Evolutionary conservation across 1,140 invertebrate genomes (phyloP).

Genomic region (Lepidotrigona ventralis): DNA sequence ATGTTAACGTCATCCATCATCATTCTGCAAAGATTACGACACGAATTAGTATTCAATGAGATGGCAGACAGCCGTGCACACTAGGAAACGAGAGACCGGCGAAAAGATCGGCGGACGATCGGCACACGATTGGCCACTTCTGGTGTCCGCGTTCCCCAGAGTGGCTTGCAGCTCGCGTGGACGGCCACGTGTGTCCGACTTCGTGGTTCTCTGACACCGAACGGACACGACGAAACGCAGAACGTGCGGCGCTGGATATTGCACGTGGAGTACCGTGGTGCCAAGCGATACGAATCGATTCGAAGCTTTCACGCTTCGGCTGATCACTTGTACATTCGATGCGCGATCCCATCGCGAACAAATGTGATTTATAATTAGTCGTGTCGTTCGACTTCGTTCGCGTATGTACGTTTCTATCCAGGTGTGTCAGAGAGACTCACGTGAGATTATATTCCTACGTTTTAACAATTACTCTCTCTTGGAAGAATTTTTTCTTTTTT

Average conservation of each 20-base stretch:
- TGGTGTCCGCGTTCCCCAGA: conserved; percentile 10
- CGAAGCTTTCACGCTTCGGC: conserved; percentile 16
- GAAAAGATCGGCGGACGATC: conserved; percentile 12
- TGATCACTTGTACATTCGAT: neutral
- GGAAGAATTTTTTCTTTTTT: neutral
- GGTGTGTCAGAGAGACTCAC: neutral
- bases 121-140: conserved; percentile 14
- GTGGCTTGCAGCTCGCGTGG: conserved; percentile 37
- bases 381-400: neutral
- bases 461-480: neutral
- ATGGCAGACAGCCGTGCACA: neutral
- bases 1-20: neutral
- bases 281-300: conserved; percentile 19
- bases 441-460: neutral
- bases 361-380: conserved; percentile 13
- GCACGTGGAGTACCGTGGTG: conserved; percentile 19
- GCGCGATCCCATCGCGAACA: neutral
- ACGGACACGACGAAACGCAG: neutral
- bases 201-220: neutral
- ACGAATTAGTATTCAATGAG: neutral
- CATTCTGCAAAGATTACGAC: neutral
- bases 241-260: neutral
- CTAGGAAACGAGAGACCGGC: neutral
- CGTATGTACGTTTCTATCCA: neutral
- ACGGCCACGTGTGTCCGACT: conserved; percentile 33